Base-by-base conservation (phyloP, 2,113 vertebrate species). In the Todiramphus saurophagus region DNA sequence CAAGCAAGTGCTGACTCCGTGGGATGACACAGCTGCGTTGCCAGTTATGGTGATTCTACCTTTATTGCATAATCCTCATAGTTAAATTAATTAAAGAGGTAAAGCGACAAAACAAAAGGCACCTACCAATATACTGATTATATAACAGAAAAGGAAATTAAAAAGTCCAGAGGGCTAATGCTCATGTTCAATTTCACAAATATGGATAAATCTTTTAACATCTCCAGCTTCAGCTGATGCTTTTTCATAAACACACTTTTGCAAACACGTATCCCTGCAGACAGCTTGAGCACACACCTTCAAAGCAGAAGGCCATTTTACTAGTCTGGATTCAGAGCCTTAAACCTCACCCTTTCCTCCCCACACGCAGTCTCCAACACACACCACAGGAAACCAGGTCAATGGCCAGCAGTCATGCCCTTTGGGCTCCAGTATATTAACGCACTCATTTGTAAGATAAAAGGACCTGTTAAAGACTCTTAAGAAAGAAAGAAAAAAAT, bases 1-100 rank as follows among this genome's bases (percentile, higher is more conserved):
- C 1, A 80, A 97, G 72, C 1, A 88, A 97, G 69, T 68, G 90
- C 87, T 96, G 89, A 95, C 93, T 93, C 70, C 1, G 60, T 58
- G 66, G 63, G 93, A 95, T 82, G 72, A 95, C 81, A 95, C 41
- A 79, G 87, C 68, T 93, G 96, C 15, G 19, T 73, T 98, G 98
- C 96, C 98, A 97, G 96, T 91, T 96, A 97, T 89, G 85, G 87
- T 93, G 64, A 94, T 92, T 91, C 80, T 59, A 79, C 90, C 90
- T 95, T 93, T 90, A 87, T 85, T 96, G 89, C 89, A 91, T 68
- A 95, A 97, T 68, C 62, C 86, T 88, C 74, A 67, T 55, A 91
- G 31, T 89, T 92, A 86, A 95, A 96, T 94, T 96, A 95, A 95
- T 96, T 95, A 95, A 96, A 77, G 6, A 78, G 89, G 90, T 81